Conservation (phyloP, 2,888 invertebrate genomes). For the Cryptophagus acutangulus region DNA sequence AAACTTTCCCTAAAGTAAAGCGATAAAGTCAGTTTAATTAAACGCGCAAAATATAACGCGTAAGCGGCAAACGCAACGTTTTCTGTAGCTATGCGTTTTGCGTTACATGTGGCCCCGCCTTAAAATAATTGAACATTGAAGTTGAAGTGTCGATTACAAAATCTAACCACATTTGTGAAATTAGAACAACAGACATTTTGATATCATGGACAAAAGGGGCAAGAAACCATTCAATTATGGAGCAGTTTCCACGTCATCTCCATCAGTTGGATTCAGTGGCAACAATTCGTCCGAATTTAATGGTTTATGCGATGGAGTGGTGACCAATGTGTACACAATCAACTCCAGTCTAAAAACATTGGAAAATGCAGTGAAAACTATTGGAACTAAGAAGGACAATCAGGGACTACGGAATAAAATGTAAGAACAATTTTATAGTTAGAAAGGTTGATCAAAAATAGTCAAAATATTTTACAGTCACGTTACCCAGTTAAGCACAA, state of each 20-base stretch:
- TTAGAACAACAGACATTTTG: not conserved
- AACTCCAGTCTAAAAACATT: slow-evolving; percentile 67
- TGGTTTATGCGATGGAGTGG: slow-evolving; percentile 74
- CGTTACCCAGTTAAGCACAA: slow-evolving; percentile 68
- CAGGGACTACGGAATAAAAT: slow-evolving; percentile 62
- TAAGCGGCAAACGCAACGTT: too few species aligned
- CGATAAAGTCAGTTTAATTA: too few species aligned
- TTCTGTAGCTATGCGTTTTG: too few species aligned
- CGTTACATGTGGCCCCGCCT: too few species aligned
- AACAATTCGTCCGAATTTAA: slow-evolving; percentile 72
- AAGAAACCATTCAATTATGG: slow-evolving; percentile 41
- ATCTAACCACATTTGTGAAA: too few species aligned
- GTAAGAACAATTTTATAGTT: slow-evolving; percentile 44
- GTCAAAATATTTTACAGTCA: too few species aligned
- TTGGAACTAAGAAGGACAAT: slow-evolving; percentile 72
- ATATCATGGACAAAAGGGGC: slow-evolving; percentile 19
- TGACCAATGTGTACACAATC: slow-evolving; percentile 73
- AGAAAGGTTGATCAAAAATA: not conserved
- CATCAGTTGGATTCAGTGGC: slow-evolving; percentile 64
- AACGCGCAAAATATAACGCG: too few species aligned
- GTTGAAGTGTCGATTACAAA: too few species aligned
- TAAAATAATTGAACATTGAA: too few species aligned
- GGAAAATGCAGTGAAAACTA: slow-evolving; percentile 67
- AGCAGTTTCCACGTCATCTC: slow-evolving; percentile 54
- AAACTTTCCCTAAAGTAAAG: too few species aligned